phyloP scores from a whole-genome alignment of 2,113 vertebrate species.

The Silurus meridionalis region DNA sequence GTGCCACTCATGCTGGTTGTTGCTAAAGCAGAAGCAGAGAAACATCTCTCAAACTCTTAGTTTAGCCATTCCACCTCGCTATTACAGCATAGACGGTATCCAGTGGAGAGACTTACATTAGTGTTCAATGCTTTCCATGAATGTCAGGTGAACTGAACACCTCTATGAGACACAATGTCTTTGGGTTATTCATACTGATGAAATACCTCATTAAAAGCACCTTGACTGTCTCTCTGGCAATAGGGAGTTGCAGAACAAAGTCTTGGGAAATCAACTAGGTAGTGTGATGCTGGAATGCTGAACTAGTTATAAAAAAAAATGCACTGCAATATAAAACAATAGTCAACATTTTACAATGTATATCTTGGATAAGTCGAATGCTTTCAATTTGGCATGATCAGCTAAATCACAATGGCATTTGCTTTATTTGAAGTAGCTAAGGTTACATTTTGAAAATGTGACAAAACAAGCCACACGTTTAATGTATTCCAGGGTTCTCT shows the following conservation, averaged over 20 bases:
- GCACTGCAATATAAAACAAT: neutral
- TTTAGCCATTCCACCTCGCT: neutral
- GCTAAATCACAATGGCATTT: neutral
- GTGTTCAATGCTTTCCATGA: constrained; percentile 12
- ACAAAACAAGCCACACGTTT: neutral
- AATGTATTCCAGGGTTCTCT: neutral
- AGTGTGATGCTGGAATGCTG: neutral
- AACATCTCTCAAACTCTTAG: neutral
- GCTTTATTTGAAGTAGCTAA: neutral
- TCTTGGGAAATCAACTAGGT: constrained; percentile 1
- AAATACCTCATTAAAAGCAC: constrained; percentile 23
- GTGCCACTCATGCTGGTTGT: neutral
- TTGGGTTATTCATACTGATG: constrained; percentile 28
- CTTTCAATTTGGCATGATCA: neutral
- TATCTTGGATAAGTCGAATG: too few species aligned
- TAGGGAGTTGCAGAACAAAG: constrained; percentile 17
- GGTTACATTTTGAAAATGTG: neutral
- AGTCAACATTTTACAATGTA: neutral
- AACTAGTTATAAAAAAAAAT: neutral
- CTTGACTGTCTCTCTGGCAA: constrained; percentile 21
- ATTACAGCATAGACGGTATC: constrained; percentile 10
- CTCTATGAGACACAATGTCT: constrained; percentile 22
- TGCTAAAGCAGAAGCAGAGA: constrained; percentile 3
- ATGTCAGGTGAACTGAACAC: constrained; percentile 27
- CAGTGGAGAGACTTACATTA: constrained; percentile 20